Conservation (phyloP, 2,797 vertebrate genomes). For the Crenuchus spilurus region DNA sequence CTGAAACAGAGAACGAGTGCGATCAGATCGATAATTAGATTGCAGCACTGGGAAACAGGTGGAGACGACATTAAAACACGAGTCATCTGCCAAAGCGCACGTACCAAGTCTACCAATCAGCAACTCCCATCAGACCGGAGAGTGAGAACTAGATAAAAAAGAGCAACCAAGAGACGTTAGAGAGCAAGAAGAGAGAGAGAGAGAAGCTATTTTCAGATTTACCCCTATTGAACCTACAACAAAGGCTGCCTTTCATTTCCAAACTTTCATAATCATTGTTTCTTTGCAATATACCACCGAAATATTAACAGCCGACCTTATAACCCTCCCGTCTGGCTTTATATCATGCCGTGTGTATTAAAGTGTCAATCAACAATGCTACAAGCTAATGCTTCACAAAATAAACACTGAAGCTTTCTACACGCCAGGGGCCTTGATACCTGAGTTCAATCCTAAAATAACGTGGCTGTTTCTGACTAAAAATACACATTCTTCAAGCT, state of each 20-base stretch:
- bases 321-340: neutral
- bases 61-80: slow-evolving; percentile 52
- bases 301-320: neutral
- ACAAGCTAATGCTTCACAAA: too few relatives aligned
- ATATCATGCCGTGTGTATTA: neutral
- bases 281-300: neutral
- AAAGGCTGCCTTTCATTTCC: neutral
- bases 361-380: neutral
- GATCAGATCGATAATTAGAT: slow-evolving; percentile 56
- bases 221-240: neutral
- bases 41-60: slow-evolving; percentile 41
- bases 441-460: too few relatives aligned
- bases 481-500: too few relatives aligned
- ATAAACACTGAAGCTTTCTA: too few relatives aligned
- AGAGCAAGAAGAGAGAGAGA: neutral
- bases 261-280: neutral
- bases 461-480: too few relatives aligned
- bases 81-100: slow-evolving; percentile 30
- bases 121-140: slow-evolving; percentile 34
- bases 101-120: slow-evolving; percentile 27
- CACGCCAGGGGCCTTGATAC: too few relatives aligned
- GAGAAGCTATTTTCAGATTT: neutral
- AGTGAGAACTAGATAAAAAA: neutral
- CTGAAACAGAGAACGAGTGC: slow-evolving; percentile 50
- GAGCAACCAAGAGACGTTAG: neutral